These are phyloP conservation scores for Drosophila saltans DNA, from an alignment of 1,140 invertebrate species.

Conservation along the genomic window DNA sequence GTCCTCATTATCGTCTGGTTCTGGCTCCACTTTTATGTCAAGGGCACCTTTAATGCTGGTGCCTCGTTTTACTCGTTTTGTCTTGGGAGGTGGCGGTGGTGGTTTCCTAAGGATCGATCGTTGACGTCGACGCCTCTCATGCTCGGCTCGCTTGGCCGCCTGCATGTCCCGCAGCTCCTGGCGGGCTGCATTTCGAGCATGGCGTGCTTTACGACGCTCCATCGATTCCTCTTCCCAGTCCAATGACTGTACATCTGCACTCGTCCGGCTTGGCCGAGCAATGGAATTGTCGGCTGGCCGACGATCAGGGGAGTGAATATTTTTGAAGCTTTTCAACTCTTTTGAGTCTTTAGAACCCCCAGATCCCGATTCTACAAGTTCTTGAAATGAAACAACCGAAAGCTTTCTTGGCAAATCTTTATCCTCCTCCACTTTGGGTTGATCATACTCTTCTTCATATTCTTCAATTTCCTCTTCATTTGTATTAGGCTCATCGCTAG, in stretches of 20 bases:
- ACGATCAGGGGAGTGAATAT: neutral
- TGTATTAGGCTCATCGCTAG: constrained; percentile 50
- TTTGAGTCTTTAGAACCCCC: neutral
- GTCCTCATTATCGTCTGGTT: constrained; percentile 52
- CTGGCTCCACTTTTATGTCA: constrained; percentile 47
- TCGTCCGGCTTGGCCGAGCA: neutral
- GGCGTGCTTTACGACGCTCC: constrained; percentile 18
- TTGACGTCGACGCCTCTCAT: neutral
- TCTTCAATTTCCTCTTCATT: constrained; percentile 15
- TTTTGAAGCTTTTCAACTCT: neutral
- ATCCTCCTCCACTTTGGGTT: neutral
- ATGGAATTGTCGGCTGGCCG: neutral
- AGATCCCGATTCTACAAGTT: neutral
- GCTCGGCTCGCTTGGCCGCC: constrained; percentile 14
- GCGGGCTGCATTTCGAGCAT: constrained; percentile 45
- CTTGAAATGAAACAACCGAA: neutral
- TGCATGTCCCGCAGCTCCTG: constrained; percentile 49
- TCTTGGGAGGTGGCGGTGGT: neutral
- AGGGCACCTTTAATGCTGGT: constrained; percentile 34
- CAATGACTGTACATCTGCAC: neutral
- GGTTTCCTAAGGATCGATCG: neutral
- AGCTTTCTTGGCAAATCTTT: neutral
- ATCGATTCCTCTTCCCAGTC: neutral
- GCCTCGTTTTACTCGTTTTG: constrained; percentile 22
- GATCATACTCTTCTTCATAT: constrained; percentile 28